Conservation (phyloP, 2,797 vertebrate species). For the Syndactyla subalaris region DNA sequence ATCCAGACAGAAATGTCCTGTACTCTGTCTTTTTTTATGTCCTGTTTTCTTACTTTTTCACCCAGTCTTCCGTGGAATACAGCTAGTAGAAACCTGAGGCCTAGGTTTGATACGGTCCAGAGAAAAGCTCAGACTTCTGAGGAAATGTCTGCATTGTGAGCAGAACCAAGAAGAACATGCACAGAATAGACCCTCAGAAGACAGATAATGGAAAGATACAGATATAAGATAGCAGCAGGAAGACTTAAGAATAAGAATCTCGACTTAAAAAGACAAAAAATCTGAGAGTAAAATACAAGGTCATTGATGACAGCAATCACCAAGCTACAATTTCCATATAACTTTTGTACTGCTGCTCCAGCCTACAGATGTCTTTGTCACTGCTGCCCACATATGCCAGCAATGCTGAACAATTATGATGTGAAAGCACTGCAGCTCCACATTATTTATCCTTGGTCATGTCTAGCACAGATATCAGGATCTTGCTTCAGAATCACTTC, state of each 20-base stretch:
- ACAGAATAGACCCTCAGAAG: not conserved
- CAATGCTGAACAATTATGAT: not conserved
- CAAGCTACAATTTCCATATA: not conserved
- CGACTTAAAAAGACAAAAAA: not conserved
- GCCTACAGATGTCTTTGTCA: rapidly evolving
- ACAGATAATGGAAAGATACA: not conserved
- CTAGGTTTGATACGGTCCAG: not conserved
- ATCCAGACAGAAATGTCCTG: not conserved
- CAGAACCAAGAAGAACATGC: rapidly evolving
- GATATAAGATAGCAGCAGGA: not conserved
- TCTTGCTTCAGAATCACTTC: not conserved
- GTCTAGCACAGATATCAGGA: not conserved
- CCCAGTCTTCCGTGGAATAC: not conserved
- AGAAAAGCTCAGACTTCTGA: not conserved
- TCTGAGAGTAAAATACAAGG: not conserved
- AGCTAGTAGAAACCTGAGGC: not conserved
- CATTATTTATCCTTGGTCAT: not conserved
- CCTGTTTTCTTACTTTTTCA: not conserved
- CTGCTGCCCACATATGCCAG: not conserved
- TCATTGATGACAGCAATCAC: not conserved
- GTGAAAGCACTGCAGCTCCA: not conserved
- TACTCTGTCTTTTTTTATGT: not conserved
- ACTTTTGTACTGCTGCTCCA: not conserved
- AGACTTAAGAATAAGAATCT: not conserved
- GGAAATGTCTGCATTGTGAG: not conserved